These are phyloP conservation scores for Marmota flaviventris DNA, from an alignment of 2,113 vertebrate species.

Conservation along the genomic window DNA sequence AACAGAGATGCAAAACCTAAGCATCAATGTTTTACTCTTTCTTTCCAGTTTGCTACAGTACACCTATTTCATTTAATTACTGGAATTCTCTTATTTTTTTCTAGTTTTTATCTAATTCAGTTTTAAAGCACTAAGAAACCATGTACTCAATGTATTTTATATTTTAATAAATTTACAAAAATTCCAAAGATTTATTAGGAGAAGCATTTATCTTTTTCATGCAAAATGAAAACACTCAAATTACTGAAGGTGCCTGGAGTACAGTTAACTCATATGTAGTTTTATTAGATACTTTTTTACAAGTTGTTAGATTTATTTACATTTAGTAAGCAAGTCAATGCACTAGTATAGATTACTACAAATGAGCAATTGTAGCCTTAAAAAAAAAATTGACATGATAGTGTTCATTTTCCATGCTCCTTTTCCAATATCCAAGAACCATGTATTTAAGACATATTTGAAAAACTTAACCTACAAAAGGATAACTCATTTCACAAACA, in stretches of 20 bases:
- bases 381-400: background rate
- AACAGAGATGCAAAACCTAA: background rate
- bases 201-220: background rate
- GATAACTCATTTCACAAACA: background rate
- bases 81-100: background rate
- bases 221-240: constrained; percentile 13
- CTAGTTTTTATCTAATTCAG: constrained; percentile 21
- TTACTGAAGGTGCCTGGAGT: background rate
- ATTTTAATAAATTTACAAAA: constrained; percentile 5
- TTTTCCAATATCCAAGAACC: background rate
- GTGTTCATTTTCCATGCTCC: background rate
- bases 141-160: background rate
- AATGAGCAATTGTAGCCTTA: background rate
- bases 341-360: background rate
- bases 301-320: background rate
- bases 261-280: background rate
- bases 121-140: background rate
- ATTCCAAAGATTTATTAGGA: background rate
- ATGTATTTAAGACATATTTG: background rate
- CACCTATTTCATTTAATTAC: background rate
- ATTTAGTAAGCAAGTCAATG: background rate
- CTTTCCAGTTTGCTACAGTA: background rate
- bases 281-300: background rate
- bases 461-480: background rate
- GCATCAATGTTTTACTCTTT: background rate